Base-by-base conservation (phyloP, 1,140 invertebrate species). In the Lerema accius region DNA sequence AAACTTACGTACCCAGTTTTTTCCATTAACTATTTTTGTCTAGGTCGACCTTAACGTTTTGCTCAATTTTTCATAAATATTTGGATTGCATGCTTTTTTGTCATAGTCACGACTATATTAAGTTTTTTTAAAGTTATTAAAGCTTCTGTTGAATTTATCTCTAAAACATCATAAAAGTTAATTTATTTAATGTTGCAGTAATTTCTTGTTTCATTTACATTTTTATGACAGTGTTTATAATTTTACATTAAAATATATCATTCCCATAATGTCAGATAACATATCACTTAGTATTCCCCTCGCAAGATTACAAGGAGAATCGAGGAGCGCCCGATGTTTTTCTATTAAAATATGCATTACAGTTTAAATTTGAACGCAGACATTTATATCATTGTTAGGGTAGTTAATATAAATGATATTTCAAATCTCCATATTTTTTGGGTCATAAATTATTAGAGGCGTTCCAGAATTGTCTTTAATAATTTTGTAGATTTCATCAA, bases 271-370 rank as follows among this genome's bases (percentile, higher is more conserved):
- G 28, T 9, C 19, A 32, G 28, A 32, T 32, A 32, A 7, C 28
- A 32, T 32, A 9, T 32, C 28, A 32, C 28, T 32, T 32, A 9
- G 7, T 32, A 39, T 19, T 28, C 63, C 42, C 55, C 5, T 32
- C 28, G 28, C 4, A 32, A 32, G 28, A 9, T 0, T 1, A 26
- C 23, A 15, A 60, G 4, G 7, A 37, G 10, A 16, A 45, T 32
- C 11, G 43, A 46, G 11, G 39, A 16, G 7, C 11, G 11, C 17
- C 11, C 39, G 62, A 39, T 63, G 51, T 28, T 62, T 67, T 67
- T 63, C 63, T 67, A 67, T 67, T 67, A 58, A 63, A 63, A 63
- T 67, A 37, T 11, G 35, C 35, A 37, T 37, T 37, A 37, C 35
- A 37, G 10, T 37, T 37, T 37, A 37, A 37, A n/a, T 37, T 37